Evolutionary conservation across 1,140 invertebrate species (phyloP).

Genomic region (Arion vulgaris): DNA sequence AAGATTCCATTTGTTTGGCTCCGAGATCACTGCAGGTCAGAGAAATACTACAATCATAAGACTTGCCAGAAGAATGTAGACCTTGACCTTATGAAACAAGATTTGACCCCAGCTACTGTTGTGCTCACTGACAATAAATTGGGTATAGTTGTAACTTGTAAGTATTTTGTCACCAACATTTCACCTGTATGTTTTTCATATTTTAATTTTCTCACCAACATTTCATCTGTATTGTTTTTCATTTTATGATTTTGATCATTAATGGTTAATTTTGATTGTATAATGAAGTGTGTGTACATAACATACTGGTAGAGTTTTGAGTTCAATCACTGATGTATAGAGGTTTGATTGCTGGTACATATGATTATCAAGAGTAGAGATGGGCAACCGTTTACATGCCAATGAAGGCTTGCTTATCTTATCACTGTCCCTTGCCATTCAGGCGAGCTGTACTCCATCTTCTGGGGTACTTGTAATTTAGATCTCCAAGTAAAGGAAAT

Average conservation of each 20-base stretch:
- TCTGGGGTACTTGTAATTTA: too few relatives aligned
- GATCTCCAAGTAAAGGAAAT: too few relatives aligned
- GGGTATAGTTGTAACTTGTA: constrained; percentile 42
- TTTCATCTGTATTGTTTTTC: neutral
- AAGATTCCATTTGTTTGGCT: constrained; percentile 59
- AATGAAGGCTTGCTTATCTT: too few relatives aligned
- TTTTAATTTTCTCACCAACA: neutral
- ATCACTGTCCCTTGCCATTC: too few relatives aligned
- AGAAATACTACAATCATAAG: constrained; percentile 56
- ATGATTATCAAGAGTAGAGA: too few relatives aligned
- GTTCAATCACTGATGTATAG: too few relatives aligned
- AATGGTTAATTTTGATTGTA: neutral
- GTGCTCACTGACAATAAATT: neutral
- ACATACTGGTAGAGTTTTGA: too few relatives aligned
- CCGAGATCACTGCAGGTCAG: constrained; percentile 67
- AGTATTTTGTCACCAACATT: constrained; percentile 21
- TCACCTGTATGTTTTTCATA: neutral
- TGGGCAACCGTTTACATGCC: too few relatives aligned
- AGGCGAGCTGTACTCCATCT: too few relatives aligned
- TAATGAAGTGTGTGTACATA: neutral
- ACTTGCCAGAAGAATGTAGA: constrained; percentile 62
- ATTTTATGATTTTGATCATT: neutral
- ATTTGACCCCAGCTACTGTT: constrained; percentile 6
- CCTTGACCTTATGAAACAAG: constrained; percentile 33
- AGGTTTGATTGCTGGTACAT: too few relatives aligned